Base-by-base conservation (phyloP, 37 sponge, comb jelly and placozoan species). In the Haliclona indistincta region DNA sequence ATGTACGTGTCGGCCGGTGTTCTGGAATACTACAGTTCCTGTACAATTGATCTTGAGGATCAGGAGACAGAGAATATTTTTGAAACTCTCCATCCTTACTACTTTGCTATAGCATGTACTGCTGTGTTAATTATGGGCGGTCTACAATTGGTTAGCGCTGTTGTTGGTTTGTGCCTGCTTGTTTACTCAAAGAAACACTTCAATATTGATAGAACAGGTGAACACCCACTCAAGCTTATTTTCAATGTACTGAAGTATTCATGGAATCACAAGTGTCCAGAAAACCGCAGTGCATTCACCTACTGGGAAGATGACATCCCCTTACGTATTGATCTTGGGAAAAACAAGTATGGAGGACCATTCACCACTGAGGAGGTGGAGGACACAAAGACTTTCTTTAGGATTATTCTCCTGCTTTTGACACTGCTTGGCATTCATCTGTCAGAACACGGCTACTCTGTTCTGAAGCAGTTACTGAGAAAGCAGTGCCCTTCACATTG, bases 251-350 rank as follows among this genome's bases (percentile, higher is more conserved):
- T 58, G 23, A 58, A 58, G n/a, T 58, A 58, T 58, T 20, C 28
- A 58, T 25, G n/a, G n/a, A n/a, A 8, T 58, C 22, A 58, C 28
- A 58, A 58, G n/a, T 58, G n/a, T n/a, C 60, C 60, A 58, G 60
- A 11, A 58, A 58, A n/a, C 7, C 22, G 60, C 11, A 58, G 60
- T 20, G 60, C 60, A 8, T 58, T 58, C 28, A 58, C 60, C 11
- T 58, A 58, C 28, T n/a, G n/a, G n/a, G 60, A 58, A 6, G 60
- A 58, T 25, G 60, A 58, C 6, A n/a, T 6, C 28, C n/a, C 11
- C 28, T n/a, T 7, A 20, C 22, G 25, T 6, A n/a, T 58, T 20
- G n/a, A 58, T 26, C n/a, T 58, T 58, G 60, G 26, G 11, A 58
- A 58, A 58, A 20, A 58, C 11, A 20, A 26, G 6, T 58, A 58